Evolutionary conservation across 2,888 invertebrate species (phyloP).

Genomic region (Leptodirus hochenwartii): DNA sequence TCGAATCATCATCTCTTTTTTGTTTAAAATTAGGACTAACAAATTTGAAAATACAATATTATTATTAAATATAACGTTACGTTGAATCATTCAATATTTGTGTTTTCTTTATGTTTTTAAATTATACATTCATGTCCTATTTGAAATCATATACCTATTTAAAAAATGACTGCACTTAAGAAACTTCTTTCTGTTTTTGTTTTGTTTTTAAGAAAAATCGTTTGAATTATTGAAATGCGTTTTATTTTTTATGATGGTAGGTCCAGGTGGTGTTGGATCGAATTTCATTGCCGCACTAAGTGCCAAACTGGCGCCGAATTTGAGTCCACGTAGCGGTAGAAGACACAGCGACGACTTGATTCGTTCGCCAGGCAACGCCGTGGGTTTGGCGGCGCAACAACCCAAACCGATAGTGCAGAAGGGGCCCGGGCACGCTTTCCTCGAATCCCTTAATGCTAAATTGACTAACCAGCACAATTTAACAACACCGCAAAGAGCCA

Average conservation of each 20-base stretch:
- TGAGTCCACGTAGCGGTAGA: constrained; percentile 36
- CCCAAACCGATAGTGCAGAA: constrained; percentile 27
- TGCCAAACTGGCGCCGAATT: constrained; percentile 45
- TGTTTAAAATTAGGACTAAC: too few relatives aligned
- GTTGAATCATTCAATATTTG: constrained; percentile 2
- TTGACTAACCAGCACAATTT: constrained; percentile 41
- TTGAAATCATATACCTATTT: too few relatives aligned
- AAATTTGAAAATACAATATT: constrained; percentile 3
- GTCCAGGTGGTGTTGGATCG: constrained; percentile 38
- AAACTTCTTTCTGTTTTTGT: not conserved
- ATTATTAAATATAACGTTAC: not conserved
- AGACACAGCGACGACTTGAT: constrained; percentile 29
- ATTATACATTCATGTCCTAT: too few relatives aligned
- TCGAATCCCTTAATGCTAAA: constrained; percentile 68
- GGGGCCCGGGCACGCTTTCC: constrained; percentile 41
- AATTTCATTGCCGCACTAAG: constrained; percentile 52
- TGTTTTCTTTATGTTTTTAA: too few relatives aligned
- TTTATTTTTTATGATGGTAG: constrained; percentile 18
- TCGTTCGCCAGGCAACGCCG: constrained; percentile 9
- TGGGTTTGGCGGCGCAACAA: constrained; percentile 13
- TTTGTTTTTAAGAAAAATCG: constrained; percentile 4
- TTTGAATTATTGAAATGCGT: too few relatives aligned
- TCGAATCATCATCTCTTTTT: too few relatives aligned
- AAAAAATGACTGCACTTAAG: too few relatives aligned
- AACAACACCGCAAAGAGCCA: constrained; percentile 38